Evolutionary conservation across 2,888 invertebrate genomes (phyloP), one percentile per base, ranked within the genome.

Genomic region (Philereme transversata): DNA sequence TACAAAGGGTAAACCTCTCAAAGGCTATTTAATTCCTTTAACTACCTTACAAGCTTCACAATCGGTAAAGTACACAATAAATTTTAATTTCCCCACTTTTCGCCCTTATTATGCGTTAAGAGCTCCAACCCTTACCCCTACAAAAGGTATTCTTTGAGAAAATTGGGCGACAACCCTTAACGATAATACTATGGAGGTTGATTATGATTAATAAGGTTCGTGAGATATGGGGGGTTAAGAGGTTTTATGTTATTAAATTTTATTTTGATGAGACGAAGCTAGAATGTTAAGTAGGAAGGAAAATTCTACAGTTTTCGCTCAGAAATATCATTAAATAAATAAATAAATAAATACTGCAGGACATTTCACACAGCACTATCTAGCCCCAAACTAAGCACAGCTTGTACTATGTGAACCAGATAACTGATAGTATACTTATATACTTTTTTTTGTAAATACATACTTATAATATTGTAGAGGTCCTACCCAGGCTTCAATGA

Each of bases 51-150:
- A 33, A 51, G 52, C 40, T 49, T 55, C 55, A 67, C 68, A 65
- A 67, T 65, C 52, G 59, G 47, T 58, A 46, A 46, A 59, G 54
- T 55, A 64, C 55, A 68, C 60, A 65, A 65, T 65, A 66, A 62
- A 68, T 65, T 67, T 64, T 65, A 67, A 70, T 67, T 68, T 64
- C 52, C 63, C 51, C 64, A 67, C 65, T 65, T 65, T 60, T 59
- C 62, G 55, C 55, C 62, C 68, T 70, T 67, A 71, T 69, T 70
- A 69, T 65, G 45, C 59, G 53, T 53, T 64, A 49, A 62, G 57
- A 64, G 62, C 36, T 52, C 58, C 52, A 56, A 58, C 57, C 64
- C 61, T 57, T 57, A 40, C n/a, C 41, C 51, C 38, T 44, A 64
- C 64, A 69, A 63, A 66, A 55, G 61, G 62, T 57, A 64, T 60